Conservation (phyloP, 2,113 vertebrate genomes). For the Peromyscus leucopus region DNA sequence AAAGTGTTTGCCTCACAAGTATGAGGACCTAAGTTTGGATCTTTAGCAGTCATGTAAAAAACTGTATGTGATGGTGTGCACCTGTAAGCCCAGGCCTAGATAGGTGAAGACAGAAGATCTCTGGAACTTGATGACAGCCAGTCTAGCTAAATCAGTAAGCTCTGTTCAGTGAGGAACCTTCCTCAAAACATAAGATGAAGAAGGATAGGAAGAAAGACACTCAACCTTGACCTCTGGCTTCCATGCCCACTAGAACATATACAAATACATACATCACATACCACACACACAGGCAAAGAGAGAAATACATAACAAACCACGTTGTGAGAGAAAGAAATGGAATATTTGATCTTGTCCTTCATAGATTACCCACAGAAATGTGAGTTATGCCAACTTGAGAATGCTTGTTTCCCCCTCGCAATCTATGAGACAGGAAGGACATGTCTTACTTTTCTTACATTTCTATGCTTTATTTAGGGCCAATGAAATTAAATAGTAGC, state of each 20-base stretch:
- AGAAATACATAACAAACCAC: background rate
- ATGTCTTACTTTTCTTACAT: background rate
- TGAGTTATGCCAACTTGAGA: background rate
- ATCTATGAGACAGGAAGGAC: background rate
- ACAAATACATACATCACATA: background rate
- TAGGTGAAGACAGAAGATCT: background rate
- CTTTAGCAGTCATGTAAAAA: background rate
- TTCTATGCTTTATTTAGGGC: background rate
- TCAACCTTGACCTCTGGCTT: background rate
- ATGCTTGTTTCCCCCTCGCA: background rate
- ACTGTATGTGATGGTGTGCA: background rate
- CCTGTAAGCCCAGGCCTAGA: background rate
- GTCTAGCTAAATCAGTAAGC: background rate
- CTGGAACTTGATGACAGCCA: background rate
- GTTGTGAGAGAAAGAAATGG: background rate
- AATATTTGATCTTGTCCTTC: background rate
- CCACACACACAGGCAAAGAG: background rate
- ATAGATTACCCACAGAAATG: background rate
- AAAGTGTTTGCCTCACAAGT: background rate
- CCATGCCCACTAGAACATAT: background rate
- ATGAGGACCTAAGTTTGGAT: background rate
- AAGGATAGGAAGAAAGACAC: background rate
- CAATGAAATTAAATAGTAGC: background rate
- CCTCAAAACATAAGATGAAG: background rate
- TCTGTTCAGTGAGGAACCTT: background rate